These are phyloP conservation scores for Caerostris extrusa DNA, from an alignment of 1,140 invertebrate species.

Conservation along the genomic window DNA sequence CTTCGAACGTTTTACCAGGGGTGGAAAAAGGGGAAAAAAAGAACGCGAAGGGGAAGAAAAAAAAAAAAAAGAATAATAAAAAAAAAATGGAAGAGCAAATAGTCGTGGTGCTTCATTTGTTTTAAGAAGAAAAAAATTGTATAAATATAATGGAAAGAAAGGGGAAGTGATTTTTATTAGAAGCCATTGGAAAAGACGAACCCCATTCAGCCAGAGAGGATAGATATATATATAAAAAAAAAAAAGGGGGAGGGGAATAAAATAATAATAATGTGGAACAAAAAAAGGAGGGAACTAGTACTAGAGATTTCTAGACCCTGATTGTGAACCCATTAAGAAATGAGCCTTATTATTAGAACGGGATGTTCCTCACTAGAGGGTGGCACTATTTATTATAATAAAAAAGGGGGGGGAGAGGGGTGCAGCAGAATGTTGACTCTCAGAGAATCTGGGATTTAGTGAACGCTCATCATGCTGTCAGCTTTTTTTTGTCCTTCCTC, in stretches of 20 bases:
- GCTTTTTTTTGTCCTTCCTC: not conserved
- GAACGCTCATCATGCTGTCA: conserved; percentile 24
- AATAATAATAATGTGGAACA: conserved; percentile 47
- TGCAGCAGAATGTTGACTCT: conserved; percentile 40
- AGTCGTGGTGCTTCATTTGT: conserved; percentile 64
- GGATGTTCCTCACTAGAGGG: conserved; percentile 23
- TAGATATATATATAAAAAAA: not conserved
- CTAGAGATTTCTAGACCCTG: conserved; percentile 2
- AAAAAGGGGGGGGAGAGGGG: not conserved
- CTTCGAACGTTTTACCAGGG: conserved; percentile 32
- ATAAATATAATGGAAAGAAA: conserved; percentile 37
- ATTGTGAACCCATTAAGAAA: conserved; percentile 74
- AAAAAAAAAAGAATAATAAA: not conserved
- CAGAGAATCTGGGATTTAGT: conserved; percentile 19
- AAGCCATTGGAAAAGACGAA: conserved; percentile 46
- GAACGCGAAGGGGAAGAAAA: not conserved
- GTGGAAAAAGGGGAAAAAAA: not conserved
- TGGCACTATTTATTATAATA: not conserved
- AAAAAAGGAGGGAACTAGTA: not conserved
- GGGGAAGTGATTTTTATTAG: conserved; percentile 66
- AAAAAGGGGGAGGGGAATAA: not conserved
- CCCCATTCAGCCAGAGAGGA: not conserved
- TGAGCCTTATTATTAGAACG: conserved; percentile 65
- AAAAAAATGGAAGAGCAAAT: conserved; percentile 33
- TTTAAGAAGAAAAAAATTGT: conserved; percentile 6